These are phyloP conservation scores for Sparus aurata DNA, from an alignment of 2,797 vertebrate species.

Conservation along the genomic window DNA sequence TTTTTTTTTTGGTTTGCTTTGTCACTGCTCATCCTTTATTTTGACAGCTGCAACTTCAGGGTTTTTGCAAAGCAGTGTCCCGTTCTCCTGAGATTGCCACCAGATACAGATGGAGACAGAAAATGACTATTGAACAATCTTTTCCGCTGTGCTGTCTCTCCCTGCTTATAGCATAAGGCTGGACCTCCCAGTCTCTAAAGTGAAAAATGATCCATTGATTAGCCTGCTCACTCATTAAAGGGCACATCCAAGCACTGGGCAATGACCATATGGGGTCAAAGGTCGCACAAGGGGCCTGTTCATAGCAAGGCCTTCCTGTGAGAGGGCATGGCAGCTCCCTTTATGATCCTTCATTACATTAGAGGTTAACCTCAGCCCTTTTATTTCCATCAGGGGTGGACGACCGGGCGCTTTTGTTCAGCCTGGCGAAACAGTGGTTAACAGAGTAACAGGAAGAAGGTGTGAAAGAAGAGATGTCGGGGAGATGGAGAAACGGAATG, in stretches of 20 bases:
- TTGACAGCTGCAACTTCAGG: slow-evolving; percentile 38
- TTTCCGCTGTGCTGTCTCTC: slow-evolving; percentile 7
- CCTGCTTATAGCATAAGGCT: slow-evolving; percentile 13
- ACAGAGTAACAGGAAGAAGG: slow-evolving; percentile 59
- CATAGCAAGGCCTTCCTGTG: slow-evolving; percentile 55
- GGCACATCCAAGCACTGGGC: slow-evolving; percentile 77
- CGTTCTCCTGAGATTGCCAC: slow-evolving; percentile 10
- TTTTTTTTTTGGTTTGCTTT: not conserved
- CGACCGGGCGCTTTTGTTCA: slow-evolving; percentile 29
- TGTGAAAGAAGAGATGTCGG: slow-evolving; percentile 40
- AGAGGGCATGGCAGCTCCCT: slow-evolving; percentile 75
- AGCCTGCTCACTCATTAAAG: slow-evolving; percentile 83
- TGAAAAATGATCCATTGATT: slow-evolving; percentile 86
- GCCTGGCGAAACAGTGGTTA: slow-evolving; percentile 46
- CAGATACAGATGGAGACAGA: slow-evolving; percentile 13
- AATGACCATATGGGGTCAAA: slow-evolving; percentile 81
- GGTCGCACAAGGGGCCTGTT: slow-evolving; percentile 85
- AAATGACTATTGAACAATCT: slow-evolving; percentile 2
- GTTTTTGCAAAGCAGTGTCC: slow-evolving; percentile 33
- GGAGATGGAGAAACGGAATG: slow-evolving; percentile 47
- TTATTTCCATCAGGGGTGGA: slow-evolving; percentile 12
- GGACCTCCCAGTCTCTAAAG: slow-evolving; percentile 52
- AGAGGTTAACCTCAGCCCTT: slow-evolving; percentile 54
- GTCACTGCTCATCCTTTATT: slow-evolving; percentile 56
- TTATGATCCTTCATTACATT: slow-evolving; percentile 83